A percentile compares a stretch with the other conserved stretches of the same genome.
phyloP scores from a whole-genome alignment of 2,888 invertebrate species.

The Andrena camellia region DNA sequence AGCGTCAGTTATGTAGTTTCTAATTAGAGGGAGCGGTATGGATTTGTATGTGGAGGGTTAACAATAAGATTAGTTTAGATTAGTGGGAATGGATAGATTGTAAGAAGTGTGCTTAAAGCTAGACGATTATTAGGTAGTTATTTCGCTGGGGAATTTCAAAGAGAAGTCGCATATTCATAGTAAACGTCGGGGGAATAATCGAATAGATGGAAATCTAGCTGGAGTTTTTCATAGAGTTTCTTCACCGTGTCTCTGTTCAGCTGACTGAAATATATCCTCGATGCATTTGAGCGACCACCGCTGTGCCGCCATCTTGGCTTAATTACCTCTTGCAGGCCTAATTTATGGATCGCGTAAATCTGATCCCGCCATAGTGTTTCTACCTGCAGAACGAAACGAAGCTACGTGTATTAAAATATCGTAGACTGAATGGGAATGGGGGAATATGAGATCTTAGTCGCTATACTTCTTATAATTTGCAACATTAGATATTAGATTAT shows the following conservation, averaged over 20 bases:
- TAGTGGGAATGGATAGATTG: not conserved
- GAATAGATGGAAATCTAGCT: constrained; percentile 86
- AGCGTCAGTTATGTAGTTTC: too few relatives aligned
- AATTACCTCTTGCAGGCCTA: constrained; percentile 78
- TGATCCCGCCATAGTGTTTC: constrained; percentile 87
- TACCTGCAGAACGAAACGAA: constrained; percentile 76
- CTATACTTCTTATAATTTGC: too few relatives aligned
- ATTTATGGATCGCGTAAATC: constrained; percentile 82
- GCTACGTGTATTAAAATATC: not conserved
- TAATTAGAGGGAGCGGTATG: too few relatives aligned
- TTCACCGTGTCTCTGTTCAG: constrained; percentile 81
- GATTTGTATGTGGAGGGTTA: too few relatives aligned
- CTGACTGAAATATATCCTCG: constrained; percentile 84
- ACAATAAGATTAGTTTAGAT: too few relatives aligned
- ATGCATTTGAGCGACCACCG: constrained; percentile 77
- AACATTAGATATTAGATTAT: too few relatives aligned
- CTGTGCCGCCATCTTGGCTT: constrained; percentile 83
- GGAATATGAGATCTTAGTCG: too few relatives aligned
- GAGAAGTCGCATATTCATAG: constrained; percentile 76
- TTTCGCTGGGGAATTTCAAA: constrained; percentile 8
- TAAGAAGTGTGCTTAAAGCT: not conserved
- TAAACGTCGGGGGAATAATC: constrained; percentile 84
- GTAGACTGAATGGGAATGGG: not conserved
- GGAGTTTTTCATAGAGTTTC: constrained; percentile 85
- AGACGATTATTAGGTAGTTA: not conserved